Conservation (phyloP, 2,113 vertebrate species). For the Phaethornis superciliosus region DNA sequence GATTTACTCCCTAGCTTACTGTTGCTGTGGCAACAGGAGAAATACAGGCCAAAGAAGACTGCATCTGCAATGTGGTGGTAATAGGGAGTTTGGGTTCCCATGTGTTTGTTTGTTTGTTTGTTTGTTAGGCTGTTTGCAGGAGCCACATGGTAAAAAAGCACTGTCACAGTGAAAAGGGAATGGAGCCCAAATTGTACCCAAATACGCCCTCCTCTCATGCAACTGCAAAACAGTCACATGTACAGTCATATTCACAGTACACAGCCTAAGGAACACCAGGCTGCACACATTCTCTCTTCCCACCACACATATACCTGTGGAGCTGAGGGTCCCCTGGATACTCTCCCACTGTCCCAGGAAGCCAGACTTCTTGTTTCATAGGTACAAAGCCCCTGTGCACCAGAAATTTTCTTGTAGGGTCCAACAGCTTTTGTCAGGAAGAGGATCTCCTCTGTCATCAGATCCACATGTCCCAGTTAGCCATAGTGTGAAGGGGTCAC, state of each 20-base stretch:
- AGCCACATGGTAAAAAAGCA: slow-evolving; percentile 33
- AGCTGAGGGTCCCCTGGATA: neutral
- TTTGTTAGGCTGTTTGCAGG: slow-evolving; percentile 66
- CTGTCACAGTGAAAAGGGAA: neutral
- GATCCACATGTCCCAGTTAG: neutral
- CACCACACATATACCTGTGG: neutral
- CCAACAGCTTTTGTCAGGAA: neutral
- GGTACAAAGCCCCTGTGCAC: neutral
- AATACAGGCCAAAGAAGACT: slow-evolving; percentile 72
- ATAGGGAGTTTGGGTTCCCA: slow-evolving; percentile 69
- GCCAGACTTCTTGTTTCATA: neutral
- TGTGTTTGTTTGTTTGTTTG: slow-evolving; percentile 54
- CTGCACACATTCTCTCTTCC: neutral
- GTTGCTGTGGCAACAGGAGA: slow-evolving; percentile 74
- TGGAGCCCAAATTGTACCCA: neutral
- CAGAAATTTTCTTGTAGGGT: neutral
- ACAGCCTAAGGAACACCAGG: neutral
- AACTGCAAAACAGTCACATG: neutral
- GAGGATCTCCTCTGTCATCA: neutral
- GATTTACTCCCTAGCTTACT: slow-evolving; percentile 52
- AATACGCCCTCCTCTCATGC: neutral
- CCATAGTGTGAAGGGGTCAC: neutral
- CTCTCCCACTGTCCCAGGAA: neutral
- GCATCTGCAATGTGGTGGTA: slow-evolving; percentile 74
- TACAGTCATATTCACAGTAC: neutral